Evolutionary conservation across 2,888 invertebrate species (phyloP).

Genomic region (Malachius bipustulatus): DNA sequence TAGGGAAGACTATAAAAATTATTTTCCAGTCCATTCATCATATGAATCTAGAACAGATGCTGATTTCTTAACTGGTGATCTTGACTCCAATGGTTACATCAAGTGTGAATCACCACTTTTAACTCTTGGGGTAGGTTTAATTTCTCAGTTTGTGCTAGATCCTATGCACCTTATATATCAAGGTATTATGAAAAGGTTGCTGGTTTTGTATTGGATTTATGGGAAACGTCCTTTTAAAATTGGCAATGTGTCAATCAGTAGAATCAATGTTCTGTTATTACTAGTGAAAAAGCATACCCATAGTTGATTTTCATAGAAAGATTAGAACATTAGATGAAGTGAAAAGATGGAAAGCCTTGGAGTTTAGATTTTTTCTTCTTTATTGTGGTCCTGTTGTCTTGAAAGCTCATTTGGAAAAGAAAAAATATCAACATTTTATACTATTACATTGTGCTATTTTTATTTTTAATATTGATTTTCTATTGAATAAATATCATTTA

Average conservation of each 20-base stretch:
- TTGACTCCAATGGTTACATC: no score
- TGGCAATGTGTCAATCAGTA: no score
- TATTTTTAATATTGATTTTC: slow-evolving; percentile 6
- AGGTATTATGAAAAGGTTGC: slow-evolving; percentile 14
- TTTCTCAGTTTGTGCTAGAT: slow-evolving; percentile 14
- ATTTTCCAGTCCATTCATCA: slow-evolving; percentile 9
- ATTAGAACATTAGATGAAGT: slow-evolving; percentile 7
- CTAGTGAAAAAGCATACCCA: no score
- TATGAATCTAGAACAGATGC: slow-evolving; percentile 6
- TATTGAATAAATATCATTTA: slow-evolving; percentile 8
- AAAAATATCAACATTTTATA: slow-evolving; percentile 8
- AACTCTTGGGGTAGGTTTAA: slow-evolving; percentile 10
- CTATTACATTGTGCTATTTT: background rate
- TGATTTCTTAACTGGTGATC: slow-evolving; percentile 8
- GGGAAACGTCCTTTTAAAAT: no score
- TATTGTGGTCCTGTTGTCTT: slow-evolving; percentile 9
- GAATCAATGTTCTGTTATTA: no score
- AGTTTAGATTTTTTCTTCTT: slow-evolving; percentile 9
- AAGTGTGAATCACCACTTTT: slow-evolving; percentile 15
- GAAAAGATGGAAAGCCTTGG: slow-evolving; percentile 8
- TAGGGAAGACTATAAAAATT: slow-evolving; percentile 11
- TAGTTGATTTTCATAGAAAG: slow-evolving; percentile 8
- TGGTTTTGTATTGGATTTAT: no score
- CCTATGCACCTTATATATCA: slow-evolving; percentile 16
- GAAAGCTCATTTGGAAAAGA: slow-evolving; percentile 7